Evolutionary conservation across 1,140 invertebrate genomes (phyloP).

Genomic region (Drosophila eugracilis): DNA sequence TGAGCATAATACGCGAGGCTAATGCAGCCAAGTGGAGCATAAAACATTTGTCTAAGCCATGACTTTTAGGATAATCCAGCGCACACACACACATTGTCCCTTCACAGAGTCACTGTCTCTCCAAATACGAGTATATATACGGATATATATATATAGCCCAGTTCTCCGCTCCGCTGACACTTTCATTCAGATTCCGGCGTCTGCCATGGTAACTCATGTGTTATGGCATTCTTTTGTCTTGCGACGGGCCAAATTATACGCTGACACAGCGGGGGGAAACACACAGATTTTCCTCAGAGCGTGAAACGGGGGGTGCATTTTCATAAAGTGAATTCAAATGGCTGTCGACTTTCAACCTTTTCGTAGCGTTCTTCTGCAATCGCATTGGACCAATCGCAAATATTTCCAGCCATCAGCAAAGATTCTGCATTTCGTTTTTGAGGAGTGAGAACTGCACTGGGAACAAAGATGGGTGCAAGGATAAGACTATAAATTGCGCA

Average conservation of each 20-base stretch:
- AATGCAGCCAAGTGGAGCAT: slow-evolving; percentile 66
- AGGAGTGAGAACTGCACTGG: not conserved
- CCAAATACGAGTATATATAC: not conserved
- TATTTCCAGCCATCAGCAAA: slow-evolving; percentile 13
- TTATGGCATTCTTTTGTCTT: slow-evolving; percentile 43
- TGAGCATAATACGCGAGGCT: slow-evolving; percentile 46
- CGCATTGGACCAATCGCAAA: slow-evolving; percentile 18
- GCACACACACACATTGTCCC: slow-evolving; percentile 28
- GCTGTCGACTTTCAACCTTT: slow-evolving; percentile 17
- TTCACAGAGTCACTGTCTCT: not conserved
- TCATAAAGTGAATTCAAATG: slow-evolving; percentile 31
- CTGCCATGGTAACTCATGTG: slow-evolving; percentile 29
- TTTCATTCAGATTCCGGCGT: slow-evolving; percentile 46
- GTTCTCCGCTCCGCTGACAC: slow-evolving; percentile 41
- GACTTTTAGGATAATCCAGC: slow-evolving; percentile 56
- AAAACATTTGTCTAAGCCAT: slow-evolving; percentile 71
- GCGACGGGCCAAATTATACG: slow-evolving; percentile 36
- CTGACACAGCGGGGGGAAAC: slow-evolving; percentile 30
- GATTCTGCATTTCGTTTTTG: not conserved
- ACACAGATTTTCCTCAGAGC: not conserved
- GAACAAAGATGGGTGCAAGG: not conserved
- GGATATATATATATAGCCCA: slow-evolving; percentile 21
- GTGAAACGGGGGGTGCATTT: slow-evolving; percentile 10
- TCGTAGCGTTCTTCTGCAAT: not conserved
- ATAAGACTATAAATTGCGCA: slow-evolving; percentile 37